Conservation (phyloP, 2,888 invertebrate species). For the Labia minor region DNA sequence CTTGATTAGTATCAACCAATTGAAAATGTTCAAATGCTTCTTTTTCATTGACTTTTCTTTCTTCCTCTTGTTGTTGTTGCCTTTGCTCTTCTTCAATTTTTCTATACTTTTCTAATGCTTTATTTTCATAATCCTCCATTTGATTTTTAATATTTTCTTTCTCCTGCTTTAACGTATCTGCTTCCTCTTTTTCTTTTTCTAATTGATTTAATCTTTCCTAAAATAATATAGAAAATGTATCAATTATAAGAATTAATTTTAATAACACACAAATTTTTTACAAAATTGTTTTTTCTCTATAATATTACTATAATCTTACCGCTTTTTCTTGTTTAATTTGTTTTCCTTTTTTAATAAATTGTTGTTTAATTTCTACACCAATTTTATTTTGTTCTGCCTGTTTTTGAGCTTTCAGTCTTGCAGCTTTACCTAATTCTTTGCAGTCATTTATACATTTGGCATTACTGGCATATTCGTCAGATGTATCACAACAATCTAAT, state of each 20-base stretch:
- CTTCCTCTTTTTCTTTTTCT: conserved; percentile 60
- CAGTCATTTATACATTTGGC: conserved; percentile 67
- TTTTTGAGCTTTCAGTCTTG: conserved; percentile 60
- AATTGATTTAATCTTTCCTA: conserved; percentile 56
- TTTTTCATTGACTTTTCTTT: conserved; percentile 43
- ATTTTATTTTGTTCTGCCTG: conserved; percentile 61
- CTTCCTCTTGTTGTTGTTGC: conserved; percentile 46
- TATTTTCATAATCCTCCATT: conserved; percentile 61
- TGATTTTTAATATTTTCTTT: conserved; percentile 60
- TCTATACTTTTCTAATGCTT: conserved; percentile 65
- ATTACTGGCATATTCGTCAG: conserved; percentile 45
- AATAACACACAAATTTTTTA: not conserved
- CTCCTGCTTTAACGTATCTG: conserved; percentile 67
- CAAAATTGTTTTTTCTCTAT: not conserved
- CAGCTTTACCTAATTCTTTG: conserved; percentile 64
- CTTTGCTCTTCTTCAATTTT: conserved; percentile 50
- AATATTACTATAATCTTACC: too few relatives aligned
- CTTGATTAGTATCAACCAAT: conserved; percentile 68
- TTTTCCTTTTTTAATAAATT: conserved; percentile 65
- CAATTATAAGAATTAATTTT: not conserved
- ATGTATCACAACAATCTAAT: conserved; percentile 57
- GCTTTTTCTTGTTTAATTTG: conserved; percentile 60
- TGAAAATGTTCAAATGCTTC: conserved; percentile 66
- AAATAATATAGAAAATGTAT: conserved; percentile 19
- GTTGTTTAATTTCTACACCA: conserved; percentile 63